These are phyloP conservation scores for Drosophila limbata DNA, from an alignment of 2,888 invertebrate species.

Conservation along the genomic window DNA sequence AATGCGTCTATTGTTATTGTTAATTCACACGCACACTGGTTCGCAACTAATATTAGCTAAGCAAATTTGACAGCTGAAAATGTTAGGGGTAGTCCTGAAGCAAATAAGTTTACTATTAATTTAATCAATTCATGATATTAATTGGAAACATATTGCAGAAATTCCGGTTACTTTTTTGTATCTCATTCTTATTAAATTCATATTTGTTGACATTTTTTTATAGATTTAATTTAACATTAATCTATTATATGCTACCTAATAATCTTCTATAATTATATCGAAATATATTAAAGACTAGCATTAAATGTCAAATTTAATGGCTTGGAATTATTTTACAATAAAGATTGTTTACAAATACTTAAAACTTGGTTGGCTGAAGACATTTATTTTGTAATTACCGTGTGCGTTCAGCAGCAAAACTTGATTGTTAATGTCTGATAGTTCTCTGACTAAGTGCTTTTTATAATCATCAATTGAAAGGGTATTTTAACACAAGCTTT, in stretches of 20 bases:
- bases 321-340: constrained; percentile 22
- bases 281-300: constrained; percentile 30
- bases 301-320: constrained; percentile 52
- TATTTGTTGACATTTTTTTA: neutral
- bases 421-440: constrained; percentile 12
- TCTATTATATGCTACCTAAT: constrained; percentile 13
- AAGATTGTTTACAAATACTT: constrained; percentile 19
- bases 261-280: constrained; percentile 45
- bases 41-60: constrained; percentile 4
- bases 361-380: constrained; percentile 8
- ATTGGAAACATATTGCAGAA: too few species aligned
- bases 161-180: neutral
- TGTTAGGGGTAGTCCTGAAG: too few species aligned
- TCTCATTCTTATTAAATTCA: neutral
- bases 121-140: too few species aligned
- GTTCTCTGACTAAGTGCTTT: neutral
- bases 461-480: neutral
- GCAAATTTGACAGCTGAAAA: constrained; percentile 2
- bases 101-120: too few species aligned
- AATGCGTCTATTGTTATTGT: constrained; percentile 2
- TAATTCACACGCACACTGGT: constrained; percentile 4
- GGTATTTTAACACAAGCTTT: too few species aligned
- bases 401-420: constrained; percentile 31
- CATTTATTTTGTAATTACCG: constrained; percentile 35
- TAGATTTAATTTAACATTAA: neutral